Base-by-base conservation (phyloP, 2,113 vertebrate genomes). In the Narcine bancroftii region DNA sequence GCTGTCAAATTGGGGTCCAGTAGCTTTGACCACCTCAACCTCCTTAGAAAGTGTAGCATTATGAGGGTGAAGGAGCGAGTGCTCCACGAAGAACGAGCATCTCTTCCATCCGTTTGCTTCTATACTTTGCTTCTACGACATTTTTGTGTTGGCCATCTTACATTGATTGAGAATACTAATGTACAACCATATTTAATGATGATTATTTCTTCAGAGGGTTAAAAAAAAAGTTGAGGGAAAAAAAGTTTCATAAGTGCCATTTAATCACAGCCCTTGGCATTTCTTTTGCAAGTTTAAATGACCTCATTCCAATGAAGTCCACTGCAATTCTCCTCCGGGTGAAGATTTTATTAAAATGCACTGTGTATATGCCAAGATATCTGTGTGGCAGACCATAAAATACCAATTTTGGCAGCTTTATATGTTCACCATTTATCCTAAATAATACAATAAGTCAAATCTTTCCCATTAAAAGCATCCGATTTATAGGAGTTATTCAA, bases 311-410 rank as follows among this genome's bases (percentile, higher is more conserved):
- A 63, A 66, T 63, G 87, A 69, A 69, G 87, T 91, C 87, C 36
- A 60, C 53, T 60, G 15, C 87, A 66, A 69, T 66, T 69, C 87
- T 69, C 45, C 39, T 66, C 87, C 29, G 69, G 36, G 63, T 69
- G 81, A 87, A n/a, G 11, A 56, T 60, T 87, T 87, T 91, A 91
- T 91, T 91, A 69, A 91, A 91, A 91, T 50, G 36, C 39, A n/a
- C 45, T 91, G 87, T 29, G 45, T 69, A 29, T 63, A 91, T 66
- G 87, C 87, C 29, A 39, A 91, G 87, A 69, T 69, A 91, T 91
- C 87, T 33, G 87, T 66, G 87, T 47, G 63, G 87, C 87, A 65
- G 60, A 69, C 63, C 39, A 21, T 91, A 91, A 66, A 91, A 66
- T 66, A 91, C 26, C 39, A 60, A 47, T 69, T 69, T 69, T 91